Conservation (phyloP, 2,888 invertebrate species). For the Galeopsomyia nigrocyanea region DNA sequence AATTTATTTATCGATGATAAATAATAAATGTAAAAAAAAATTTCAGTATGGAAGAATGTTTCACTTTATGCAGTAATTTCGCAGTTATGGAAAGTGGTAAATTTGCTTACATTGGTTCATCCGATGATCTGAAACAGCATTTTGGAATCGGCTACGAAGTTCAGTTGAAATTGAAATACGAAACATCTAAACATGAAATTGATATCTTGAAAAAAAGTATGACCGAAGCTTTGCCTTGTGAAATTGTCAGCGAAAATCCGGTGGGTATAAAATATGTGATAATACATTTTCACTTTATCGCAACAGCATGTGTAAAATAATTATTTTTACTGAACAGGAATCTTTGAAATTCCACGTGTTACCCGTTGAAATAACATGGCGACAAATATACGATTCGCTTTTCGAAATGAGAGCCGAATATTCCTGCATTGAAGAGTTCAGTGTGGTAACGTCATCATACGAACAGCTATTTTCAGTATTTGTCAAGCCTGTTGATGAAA, state of each 20-base stretch:
- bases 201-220: slow-evolving; percentile 70
- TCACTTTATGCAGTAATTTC: slow-evolving; percentile 81
- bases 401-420: slow-evolving; percentile 56
- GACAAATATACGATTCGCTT: slow-evolving; percentile 61
- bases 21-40: too few species aligned
- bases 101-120: slow-evolving; percentile 80
- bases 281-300: too few species aligned
- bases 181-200: slow-evolving; percentile 57
- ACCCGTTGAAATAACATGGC: slow-evolving; percentile 57
- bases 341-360: too few species aligned
- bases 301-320: too few species aligned
- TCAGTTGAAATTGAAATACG: slow-evolving; percentile 68
- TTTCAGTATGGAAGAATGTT: slow-evolving; percentile 87
- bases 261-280: too few species aligned
- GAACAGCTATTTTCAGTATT: too few species aligned
- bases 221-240: slow-evolving; percentile 72
- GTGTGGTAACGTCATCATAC: slow-evolving; percentile 62
- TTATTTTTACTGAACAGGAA: too few species aligned
- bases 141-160: slow-evolving; percentile 79
- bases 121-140: slow-evolving; percentile 78
- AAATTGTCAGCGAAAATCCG: slow-evolving; percentile 79
- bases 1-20: too few species aligned
- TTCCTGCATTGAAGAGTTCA: slow-evolving; percentile 61
- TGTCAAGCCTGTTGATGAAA: too few species aligned
- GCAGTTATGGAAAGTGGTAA: slow-evolving; percentile 82